Evolutionary conservation across 2,113 vertebrate species (phyloP), one percentile per base, ranked within the genome.

Genomic region (Oreochromis aureus): DNA sequence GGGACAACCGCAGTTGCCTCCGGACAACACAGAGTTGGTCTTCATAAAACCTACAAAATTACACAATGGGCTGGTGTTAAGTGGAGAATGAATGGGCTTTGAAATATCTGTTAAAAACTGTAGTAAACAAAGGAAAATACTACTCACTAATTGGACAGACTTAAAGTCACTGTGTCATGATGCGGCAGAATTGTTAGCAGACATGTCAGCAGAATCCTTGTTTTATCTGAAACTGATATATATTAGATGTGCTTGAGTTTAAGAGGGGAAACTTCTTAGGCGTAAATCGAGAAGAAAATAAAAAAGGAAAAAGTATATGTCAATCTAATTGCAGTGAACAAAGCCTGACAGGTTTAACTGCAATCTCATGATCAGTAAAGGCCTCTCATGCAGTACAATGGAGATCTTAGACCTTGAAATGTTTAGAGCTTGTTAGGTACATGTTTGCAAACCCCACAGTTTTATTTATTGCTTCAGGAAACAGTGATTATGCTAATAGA

Each of bases 1-100:
- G 86, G 86, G 86, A 61, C 73, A 61, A 78, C 86, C 55, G 2
- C 90, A 84, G 24, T 69, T 84, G 89, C 89, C 92, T 91, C 69
- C 76, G 30, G 84, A 89, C 88, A 93, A 58, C 93, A 59, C 76
- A 3, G 69, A 92, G 90, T 90, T 92, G 93, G 93, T 94, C 92
- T 91, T 89, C 88, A 90, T 94, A 92, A 95, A 94, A 92, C 76
- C 84, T 86, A 46, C 76, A 81, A 91, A 90, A 93, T 93, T 86
- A 88, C 76, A 53, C 83, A 90, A 51, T 73, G 84, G 80, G 81
- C 81, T 89, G 59, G 61, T 89, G 89, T 92, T 92, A 82, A 85
- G 51, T 90, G 73, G 32, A 89, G 81, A 85, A 71, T 80, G 66
- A 83, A 66, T 56, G 6, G 81, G 61, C 51, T 79, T 85, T 39